A percentile compares a stretch with the other conserved stretches of the same genome.
Evolutionary conservation across 2,888 invertebrate genomes (phyloP).

Genomic region (Diogma glabrata): DNA sequence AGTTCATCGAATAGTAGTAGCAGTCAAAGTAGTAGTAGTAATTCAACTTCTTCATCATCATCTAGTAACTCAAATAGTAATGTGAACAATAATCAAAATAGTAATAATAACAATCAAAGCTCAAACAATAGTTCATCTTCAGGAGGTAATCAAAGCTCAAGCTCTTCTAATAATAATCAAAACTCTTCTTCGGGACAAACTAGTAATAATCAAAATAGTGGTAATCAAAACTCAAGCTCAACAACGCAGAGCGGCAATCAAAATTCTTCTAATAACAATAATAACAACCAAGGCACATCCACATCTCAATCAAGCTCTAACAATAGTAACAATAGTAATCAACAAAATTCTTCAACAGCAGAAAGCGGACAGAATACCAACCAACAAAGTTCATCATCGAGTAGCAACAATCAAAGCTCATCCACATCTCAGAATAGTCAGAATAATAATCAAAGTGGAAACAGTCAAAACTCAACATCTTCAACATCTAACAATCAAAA

Average conservation of each 20-base stretch:
- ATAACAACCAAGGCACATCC: constrained; percentile 15
- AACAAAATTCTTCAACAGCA: too few species aligned
- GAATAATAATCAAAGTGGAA: constrained; percentile 6
- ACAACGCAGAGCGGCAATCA: background rate
- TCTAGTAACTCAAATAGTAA: constrained; percentile 13
- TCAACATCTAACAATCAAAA: background rate
- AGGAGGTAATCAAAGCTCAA: constrained; percentile 6
- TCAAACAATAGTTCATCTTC: constrained; percentile 17
- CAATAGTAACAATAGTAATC: too few species aligned
- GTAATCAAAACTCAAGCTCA: constrained; percentile 11
- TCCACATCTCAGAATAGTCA: constrained; percentile 16
- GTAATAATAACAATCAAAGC: constrained; percentile 6
- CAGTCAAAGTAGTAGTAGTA: background rate
- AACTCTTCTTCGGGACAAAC: constrained; percentile 10
- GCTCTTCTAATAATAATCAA: constrained; percentile 7
- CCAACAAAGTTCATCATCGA: constrained; percentile 18
- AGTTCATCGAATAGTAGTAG: background rate
- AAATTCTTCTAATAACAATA: constrained; percentile 11
- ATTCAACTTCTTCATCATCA: constrained; percentile 12
- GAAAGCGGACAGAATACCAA: too few species aligned
- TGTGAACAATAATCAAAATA: too few species aligned
- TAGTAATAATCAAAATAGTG: constrained; percentile 12
- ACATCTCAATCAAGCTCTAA: constrained; percentile 17
- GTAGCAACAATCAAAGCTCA: constrained; percentile 15
- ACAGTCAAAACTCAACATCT: constrained; percentile 11